phyloP scores from a whole-genome alignment of 2,113 vertebrate species.

The Ceuthmochares aereus region DNA sequence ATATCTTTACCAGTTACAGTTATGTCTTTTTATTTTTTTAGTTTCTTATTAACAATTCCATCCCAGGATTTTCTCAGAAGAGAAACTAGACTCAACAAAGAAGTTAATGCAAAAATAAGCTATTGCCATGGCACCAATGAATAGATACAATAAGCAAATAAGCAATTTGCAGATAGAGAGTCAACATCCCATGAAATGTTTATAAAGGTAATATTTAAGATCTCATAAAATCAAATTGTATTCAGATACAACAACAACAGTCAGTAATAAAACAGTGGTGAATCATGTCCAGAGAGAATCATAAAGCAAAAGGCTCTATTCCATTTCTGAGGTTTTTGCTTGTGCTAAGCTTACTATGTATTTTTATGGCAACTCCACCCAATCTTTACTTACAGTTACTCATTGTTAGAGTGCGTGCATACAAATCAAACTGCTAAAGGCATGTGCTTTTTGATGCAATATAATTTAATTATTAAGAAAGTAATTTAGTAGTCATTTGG shows the following conservation, averaged over 20 bases:
- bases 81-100: constrained; percentile 49
- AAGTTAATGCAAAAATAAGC: constrained; percentile 58
- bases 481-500: not conserved
- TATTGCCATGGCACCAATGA: constrained; percentile 44
- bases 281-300: constrained; percentile 11
- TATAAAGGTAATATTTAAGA: constrained; percentile 72
- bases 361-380: not conserved
- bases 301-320: constrained; percentile 30
- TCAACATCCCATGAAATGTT: constrained; percentile 68
- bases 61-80: constrained; percentile 37
- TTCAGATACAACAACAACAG: constrained; percentile 55
- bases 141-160: constrained; percentile 60
- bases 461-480: constrained; percentile 42
- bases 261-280: constrained; percentile 44
- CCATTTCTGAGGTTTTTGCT: not conserved
- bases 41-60: constrained; percentile 64
- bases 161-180: constrained; percentile 62
- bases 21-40: not conserved
- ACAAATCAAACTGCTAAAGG: not conserved
- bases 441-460: constrained; percentile 1
- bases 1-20: constrained; percentile 4
- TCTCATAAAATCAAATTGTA: constrained; percentile 62
- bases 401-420: not conserved
- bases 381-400: not conserved
- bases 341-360: not conserved